These are phyloP conservation scores for Oscheius onirici DNA, from an alignment of 2,888 invertebrate species.

Conservation along the genomic window DNA sequence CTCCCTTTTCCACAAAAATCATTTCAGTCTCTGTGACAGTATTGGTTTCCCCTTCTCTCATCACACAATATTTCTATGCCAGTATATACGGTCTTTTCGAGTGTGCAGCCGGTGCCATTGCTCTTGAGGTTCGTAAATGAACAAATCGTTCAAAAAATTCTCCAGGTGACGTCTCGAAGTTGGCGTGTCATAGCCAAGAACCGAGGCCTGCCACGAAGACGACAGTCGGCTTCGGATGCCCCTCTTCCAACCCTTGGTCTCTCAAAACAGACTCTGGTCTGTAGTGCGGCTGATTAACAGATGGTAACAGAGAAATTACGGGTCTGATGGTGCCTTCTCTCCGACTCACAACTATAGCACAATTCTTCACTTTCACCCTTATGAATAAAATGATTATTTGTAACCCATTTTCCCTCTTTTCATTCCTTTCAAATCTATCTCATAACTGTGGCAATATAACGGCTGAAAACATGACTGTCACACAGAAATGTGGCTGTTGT, in stretches of 20 bases:
- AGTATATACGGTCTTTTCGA: constrained; percentile 53
- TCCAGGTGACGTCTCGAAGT: constrained; percentile 34
- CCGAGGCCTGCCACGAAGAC: constrained; percentile 9
- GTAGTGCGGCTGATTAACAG: constrained; percentile 23
- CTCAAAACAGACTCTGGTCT: constrained; percentile 36
- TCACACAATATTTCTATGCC: constrained; percentile 52
- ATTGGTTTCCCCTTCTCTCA: constrained; percentile 48
- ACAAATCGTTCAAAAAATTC: neutral
- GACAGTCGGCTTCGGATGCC: constrained; percentile 34
- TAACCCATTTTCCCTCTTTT: too few relatives aligned
- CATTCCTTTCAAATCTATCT: too few relatives aligned
- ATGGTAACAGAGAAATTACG: too few relatives aligned
- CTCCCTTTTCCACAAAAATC: neutral
- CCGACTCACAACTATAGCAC: too few relatives aligned
- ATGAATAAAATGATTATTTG: too few relatives aligned
- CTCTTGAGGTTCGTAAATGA: constrained; percentile 41
- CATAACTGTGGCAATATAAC: too few relatives aligned
- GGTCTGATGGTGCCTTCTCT: too few relatives aligned
- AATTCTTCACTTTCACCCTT: too few relatives aligned
- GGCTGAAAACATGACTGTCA: too few relatives aligned
- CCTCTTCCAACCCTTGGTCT: constrained; percentile 31
- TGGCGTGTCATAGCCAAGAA: constrained; percentile 29
- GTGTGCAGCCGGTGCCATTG: constrained; percentile 45
- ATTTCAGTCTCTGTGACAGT: constrained; percentile 49
- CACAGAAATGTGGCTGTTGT: constrained; percentile 6